Evolutionary conservation across 2,888 invertebrate species (phyloP), one percentile per base, ranked within the genome.

Genomic region (Campaea margaritaria): DNA sequence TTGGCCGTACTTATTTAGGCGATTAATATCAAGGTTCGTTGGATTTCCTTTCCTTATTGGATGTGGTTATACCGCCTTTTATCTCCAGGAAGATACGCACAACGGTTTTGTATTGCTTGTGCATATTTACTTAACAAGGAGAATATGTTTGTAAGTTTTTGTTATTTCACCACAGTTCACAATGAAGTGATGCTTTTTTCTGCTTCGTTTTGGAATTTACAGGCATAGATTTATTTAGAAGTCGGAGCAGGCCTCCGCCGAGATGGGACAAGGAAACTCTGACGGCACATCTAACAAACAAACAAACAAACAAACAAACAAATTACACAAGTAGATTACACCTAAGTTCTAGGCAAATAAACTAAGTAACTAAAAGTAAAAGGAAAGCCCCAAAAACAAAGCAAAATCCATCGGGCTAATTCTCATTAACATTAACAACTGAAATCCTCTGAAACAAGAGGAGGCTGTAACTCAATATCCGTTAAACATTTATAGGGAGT

Each of bases 11-110:
- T 54, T 54, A 50, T 49, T 59, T 54, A 53, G 48, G 27, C 46
- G 50, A 49, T 54, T 59, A n/a, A 42, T 45, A 41, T 12, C 36
- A 59, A 42, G 59, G 41, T 36, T 59, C 50, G 59, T 50, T 59
- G 50, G 46, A 15, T 54, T 34, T 47, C 42, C 45, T 13, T 13
- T 16, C 49, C 31, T 39, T 51, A 49, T 38, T 34, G 31, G 34
- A 52, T 46, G 56, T 31, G 43, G 43, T n/a, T 43, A 13, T 41
- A 39, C 16, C 21, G 27, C 15, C 21, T 54, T 54, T 47, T 47
- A 47, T 54, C 10, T 31, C 16, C 34, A 34, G 34, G 31, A 46
- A 46, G 16, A 43, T 43, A 44, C 31, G 45, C 28, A 28, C 46
- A 50, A 2, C 14, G 21, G 7, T 34, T 47, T 54, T 54, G 28